Conservation (phyloP, 2,797 vertebrate species). For the Propithecus perrieri region DNA sequence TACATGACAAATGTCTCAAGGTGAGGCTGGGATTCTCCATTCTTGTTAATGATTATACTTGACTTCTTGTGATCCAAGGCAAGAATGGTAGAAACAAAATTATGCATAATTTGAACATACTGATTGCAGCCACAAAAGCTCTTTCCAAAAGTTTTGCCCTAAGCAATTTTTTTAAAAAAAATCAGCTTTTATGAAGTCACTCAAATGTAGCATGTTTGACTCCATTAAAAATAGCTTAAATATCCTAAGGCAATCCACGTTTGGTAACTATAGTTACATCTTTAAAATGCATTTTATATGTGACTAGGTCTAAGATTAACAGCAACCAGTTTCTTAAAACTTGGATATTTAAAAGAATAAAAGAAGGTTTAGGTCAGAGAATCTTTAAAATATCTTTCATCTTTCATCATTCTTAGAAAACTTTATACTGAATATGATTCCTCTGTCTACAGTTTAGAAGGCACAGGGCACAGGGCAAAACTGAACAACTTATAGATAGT, state of each 20-base stretch:
- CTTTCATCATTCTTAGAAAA: constrained; percentile 4
- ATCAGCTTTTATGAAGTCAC: constrained; percentile 83
- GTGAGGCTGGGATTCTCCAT: constrained; percentile 77
- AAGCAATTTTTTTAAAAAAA: constrained; percentile 62
- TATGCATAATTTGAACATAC: constrained; percentile 83
- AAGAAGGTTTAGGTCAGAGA: constrained; percentile 13
- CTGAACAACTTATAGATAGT: not conserved
- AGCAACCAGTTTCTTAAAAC: constrained; percentile 76
- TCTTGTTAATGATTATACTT: constrained; percentile 84
- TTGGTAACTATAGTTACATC: constrained; percentile 77
- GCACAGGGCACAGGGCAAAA: not conserved
- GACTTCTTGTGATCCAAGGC: constrained; percentile 83
- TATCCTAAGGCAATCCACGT: constrained; percentile 81
- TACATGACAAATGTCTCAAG: constrained; percentile 69
- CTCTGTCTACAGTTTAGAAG: not conserved
- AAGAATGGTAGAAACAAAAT: constrained; percentile 84
- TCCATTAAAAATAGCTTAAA: constrained; percentile 81
- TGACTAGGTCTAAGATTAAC: constrained; percentile 70
- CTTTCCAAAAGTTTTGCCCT: constrained; percentile 82
- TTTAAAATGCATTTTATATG: constrained; percentile 79
- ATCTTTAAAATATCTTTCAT: constrained; percentile 66
- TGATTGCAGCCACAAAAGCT: constrained; percentile 84
- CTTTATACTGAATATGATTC: not conserved
- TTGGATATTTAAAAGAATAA: constrained; percentile 74
- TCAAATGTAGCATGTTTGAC: constrained; percentile 78